Conservation (phyloP, 2,888 invertebrate genomes). For the Machimus rusticus region DNA sequence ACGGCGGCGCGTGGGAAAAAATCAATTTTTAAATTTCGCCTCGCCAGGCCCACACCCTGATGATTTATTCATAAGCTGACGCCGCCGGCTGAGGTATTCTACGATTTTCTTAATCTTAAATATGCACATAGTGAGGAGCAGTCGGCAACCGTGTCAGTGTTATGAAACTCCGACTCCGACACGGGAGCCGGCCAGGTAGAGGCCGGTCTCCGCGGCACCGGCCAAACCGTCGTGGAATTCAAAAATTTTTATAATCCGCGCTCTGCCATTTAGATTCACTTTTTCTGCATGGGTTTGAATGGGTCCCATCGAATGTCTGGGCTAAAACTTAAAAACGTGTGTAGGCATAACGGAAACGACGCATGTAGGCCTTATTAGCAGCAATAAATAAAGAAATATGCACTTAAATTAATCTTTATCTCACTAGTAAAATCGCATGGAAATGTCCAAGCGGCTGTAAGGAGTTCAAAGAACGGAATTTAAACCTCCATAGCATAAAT, state of each 20-base stretch:
- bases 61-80: constrained; percentile 5
- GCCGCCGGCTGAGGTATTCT: not conserved
- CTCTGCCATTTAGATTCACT: not conserved
- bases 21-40: not conserved
- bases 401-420: not conserved
- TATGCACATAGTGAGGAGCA: not conserved
- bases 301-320: not conserved
- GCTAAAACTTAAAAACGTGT: not conserved
- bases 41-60: not conserved
- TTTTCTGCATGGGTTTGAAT: not conserved
- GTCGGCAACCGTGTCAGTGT: not conserved
- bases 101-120: not conserved
- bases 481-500: not conserved
- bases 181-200: not conserved
- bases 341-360: not conserved
- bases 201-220: not conserved
- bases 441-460: not conserved
- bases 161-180: not conserved
- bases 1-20: constrained; percentile 1
- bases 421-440: not conserved
- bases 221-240: not conserved
- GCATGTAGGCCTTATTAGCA: not conserved
- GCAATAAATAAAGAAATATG: not conserved
- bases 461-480: not conserved
- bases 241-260: not conserved